These are phyloP conservation scores for Acanthopagrus latus DNA, from an alignment of 2,797 vertebrate species.

Conservation along the genomic window DNA sequence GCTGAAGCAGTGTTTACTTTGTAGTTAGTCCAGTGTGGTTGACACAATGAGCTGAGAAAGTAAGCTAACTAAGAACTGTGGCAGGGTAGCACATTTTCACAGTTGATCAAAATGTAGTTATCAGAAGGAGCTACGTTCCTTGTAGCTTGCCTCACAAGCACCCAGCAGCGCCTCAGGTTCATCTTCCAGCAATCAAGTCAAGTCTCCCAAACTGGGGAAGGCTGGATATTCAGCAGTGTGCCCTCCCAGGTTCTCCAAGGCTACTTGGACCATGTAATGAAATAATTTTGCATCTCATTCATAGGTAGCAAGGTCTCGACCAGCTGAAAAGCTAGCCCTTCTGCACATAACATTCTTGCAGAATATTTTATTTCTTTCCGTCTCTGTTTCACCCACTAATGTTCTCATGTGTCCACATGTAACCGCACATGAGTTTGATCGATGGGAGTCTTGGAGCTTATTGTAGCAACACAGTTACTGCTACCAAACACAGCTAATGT, in stretches of 20 bases:
- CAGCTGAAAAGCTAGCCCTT: conserved; percentile 3
- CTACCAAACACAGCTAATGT: conserved; percentile 60
- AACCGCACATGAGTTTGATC: conserved; percentile 44
- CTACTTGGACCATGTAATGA: neutral
- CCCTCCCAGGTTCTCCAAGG: neutral
- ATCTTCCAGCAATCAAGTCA: neutral
- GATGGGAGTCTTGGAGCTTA: conserved; percentile 38
- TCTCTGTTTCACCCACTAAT: conserved; percentile 13
- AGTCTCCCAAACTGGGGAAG: neutral
- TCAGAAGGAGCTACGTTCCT: neutral
- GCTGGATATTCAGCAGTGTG: neutral
- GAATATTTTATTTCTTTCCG: conserved; percentile 14
- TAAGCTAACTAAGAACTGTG: too few species aligned
- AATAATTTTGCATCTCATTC: conserved; percentile 28
- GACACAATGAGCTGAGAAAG: too few species aligned
- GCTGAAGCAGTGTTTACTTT: too few species aligned
- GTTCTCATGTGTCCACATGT: conserved; percentile 15
- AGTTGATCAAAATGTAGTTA: too few species aligned
- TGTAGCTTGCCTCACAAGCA: neutral
- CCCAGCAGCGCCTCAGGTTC: neutral
- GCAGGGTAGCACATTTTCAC: too few species aligned
- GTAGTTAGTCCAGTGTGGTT: too few species aligned
- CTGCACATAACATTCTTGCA: conserved; percentile 29
- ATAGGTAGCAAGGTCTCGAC: neutral
- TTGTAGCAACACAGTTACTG: conserved; percentile 64